phyloP scores from a whole-genome alignment of 2,797 vertebrate species.

The Pogoniulus pusillus region DNA sequence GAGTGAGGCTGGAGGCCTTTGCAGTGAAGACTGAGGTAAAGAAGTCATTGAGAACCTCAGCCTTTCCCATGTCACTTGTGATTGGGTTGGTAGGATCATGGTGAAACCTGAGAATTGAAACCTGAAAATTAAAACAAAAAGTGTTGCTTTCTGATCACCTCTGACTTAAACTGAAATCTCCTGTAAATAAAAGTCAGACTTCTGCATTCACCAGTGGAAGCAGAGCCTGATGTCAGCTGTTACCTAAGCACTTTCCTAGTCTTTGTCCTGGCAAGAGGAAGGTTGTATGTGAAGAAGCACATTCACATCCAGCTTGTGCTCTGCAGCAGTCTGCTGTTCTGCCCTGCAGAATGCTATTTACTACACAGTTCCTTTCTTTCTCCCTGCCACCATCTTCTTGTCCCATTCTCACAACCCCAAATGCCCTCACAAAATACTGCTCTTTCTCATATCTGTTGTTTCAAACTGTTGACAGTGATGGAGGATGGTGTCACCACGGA shows the following conservation, averaged over 20 bases:
- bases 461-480: background rate
- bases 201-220: background rate
- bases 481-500: background rate
- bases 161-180: background rate
- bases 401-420: background rate
- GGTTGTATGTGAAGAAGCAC: background rate
- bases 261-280: background rate
- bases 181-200: background rate
- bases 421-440: background rate
- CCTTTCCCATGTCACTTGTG: no score
- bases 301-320: background rate
- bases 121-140: no score
- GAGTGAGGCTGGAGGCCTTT: no score
- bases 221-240: background rate
- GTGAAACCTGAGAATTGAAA: no score
- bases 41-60: no score
- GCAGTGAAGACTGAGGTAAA: no score
- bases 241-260: background rate
- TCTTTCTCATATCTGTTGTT: background rate
- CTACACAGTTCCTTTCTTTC: background rate
- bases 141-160: background rate
- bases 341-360: background rate
- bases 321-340: background rate
- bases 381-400: background rate
- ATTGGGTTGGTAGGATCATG: no score